phyloP scores from a whole-genome alignment of 2,797 vertebrate species.

The Carcharodon carcharias region DNA sequence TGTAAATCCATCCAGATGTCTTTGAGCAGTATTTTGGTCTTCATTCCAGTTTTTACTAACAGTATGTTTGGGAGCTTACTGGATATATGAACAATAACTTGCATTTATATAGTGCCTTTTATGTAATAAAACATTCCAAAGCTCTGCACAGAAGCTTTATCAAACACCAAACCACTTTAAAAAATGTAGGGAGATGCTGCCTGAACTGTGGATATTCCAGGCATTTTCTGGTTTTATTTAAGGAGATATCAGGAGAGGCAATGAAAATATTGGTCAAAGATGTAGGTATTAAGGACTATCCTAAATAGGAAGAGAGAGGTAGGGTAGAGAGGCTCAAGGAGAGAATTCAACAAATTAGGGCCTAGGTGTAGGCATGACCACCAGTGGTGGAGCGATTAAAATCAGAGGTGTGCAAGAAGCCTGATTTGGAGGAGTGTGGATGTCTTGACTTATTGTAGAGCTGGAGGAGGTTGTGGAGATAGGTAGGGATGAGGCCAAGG shows the following conservation, averaged over 20 bases:
- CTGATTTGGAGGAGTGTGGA: not conserved
- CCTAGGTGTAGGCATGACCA: not conserved
- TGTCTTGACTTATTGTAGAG: too few relatives aligned
- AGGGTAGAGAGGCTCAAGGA: not conserved
- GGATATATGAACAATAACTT: not conserved
- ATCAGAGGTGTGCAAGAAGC: not conserved
- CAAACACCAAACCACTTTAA: not conserved
- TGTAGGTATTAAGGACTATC: not conserved
- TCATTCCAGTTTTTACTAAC: not conserved
- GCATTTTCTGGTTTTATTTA: not conserved
- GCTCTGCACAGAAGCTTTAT: not conserved
- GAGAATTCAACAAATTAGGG: not conserved
- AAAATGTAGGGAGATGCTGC: not conserved
- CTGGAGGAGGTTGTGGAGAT: not conserved
- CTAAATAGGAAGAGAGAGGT: not conserved
- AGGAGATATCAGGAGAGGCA: not conserved
- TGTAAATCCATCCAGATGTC: constrained; percentile 17
- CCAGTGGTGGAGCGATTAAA: not conserved
- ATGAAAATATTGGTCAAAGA: not conserved
- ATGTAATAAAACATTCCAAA: not conserved
- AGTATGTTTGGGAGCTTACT: too few relatives aligned
- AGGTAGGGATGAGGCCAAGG: not conserved
- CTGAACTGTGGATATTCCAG: not conserved
- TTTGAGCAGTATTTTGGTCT: not conserved
- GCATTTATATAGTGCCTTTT: not conserved